Conservation (phyloP, 2,797 vertebrate species). For the Melanotaenia pygmaea region DNA sequence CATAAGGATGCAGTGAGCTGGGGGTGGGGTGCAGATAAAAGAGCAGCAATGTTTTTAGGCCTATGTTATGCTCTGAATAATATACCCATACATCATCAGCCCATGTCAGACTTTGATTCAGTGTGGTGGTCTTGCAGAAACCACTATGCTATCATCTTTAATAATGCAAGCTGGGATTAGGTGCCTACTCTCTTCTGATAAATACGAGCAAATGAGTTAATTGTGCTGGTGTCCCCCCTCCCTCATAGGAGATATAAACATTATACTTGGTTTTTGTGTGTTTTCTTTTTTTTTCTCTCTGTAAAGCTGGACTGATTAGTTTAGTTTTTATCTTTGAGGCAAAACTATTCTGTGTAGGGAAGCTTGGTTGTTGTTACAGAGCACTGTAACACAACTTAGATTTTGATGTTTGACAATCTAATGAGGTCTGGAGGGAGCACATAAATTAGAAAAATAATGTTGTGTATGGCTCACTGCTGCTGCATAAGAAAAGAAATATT, state of each 20-base stretch:
- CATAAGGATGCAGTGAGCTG: slow-evolving; percentile 58
- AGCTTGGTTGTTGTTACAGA: slow-evolving; percentile 58
- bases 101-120: slow-evolving; percentile 84
- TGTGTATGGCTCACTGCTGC: slow-evolving; percentile 26
- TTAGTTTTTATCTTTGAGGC: slow-evolving; percentile 52
- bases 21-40: slow-evolving; percentile 62
- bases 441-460: slow-evolving; percentile 59
- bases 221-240: slow-evolving; percentile 72
- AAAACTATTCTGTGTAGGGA: slow-evolving; percentile 32
- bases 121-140: slow-evolving; percentile 78
- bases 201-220: slow-evolving; percentile 84
- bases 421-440: slow-evolving; percentile 49
- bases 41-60: slow-evolving; percentile 61
- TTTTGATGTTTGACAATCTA: slow-evolving; percentile 61
- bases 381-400: slow-evolving; percentile 47
- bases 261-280: slow-evolving; percentile 57
- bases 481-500: slow-evolving; percentile 35
- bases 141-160: slow-evolving; percentile 84
- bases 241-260: slow-evolving; percentile 58
- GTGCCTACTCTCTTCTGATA: slow-evolving; percentile 80
- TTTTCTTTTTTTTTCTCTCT: slow-evolving; percentile 41
- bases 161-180: slow-evolving; percentile 83
- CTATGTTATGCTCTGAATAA: slow-evolving; percentile 80
- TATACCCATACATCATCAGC: slow-evolving; percentile 84
- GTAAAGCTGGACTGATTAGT: slow-evolving; percentile 40